phyloP scores from a whole-genome alignment of 2,113 vertebrate species.

The Atherinomorus stipes region DNA sequence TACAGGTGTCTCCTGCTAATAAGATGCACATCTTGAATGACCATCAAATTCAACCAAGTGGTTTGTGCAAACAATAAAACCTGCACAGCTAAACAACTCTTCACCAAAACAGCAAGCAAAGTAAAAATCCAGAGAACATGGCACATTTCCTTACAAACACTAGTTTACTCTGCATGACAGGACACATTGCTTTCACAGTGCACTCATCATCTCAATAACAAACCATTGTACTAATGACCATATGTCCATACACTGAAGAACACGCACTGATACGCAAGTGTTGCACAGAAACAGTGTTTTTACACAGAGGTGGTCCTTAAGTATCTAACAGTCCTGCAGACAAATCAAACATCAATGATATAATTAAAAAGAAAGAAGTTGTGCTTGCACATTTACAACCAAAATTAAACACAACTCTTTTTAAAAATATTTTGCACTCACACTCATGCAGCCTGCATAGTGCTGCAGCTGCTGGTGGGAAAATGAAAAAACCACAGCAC shows the following conservation, averaged over 20 bases:
- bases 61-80: background rate
- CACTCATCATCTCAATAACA: conserved; percentile 32
- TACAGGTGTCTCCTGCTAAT: background rate
- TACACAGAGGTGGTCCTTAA: background rate
- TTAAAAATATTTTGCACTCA: too few relatives aligned
- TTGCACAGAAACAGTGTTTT: too few relatives aligned
- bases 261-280: background rate
- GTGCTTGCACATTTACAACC: too few relatives aligned
- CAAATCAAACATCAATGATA: too few relatives aligned
- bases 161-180: too few relatives aligned
- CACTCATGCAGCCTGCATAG: too few relatives aligned
- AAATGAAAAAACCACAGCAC: too few relatives aligned
- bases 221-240: conserved; percentile 1
- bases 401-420: too few relatives aligned
- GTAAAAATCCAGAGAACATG: background rate
- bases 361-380: too few relatives aligned
- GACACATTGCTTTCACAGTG: conserved; percentile 37
- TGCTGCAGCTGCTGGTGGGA: conserved; percentile 11
- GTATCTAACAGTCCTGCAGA: background rate
- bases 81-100: background rate
- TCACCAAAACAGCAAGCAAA: background rate
- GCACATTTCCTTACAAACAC: background rate
- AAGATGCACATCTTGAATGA: background rate
- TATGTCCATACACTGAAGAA: conserved; percentile 3
- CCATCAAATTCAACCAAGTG: background rate